Percentiles rank a stretch among this genome's conserved stretches.
These are phyloP conservation scores for Protobothrops mucrosquamatus DNA, from an alignment of 2,113 vertebrate genomes.

Conservation along the genomic window DNA sequence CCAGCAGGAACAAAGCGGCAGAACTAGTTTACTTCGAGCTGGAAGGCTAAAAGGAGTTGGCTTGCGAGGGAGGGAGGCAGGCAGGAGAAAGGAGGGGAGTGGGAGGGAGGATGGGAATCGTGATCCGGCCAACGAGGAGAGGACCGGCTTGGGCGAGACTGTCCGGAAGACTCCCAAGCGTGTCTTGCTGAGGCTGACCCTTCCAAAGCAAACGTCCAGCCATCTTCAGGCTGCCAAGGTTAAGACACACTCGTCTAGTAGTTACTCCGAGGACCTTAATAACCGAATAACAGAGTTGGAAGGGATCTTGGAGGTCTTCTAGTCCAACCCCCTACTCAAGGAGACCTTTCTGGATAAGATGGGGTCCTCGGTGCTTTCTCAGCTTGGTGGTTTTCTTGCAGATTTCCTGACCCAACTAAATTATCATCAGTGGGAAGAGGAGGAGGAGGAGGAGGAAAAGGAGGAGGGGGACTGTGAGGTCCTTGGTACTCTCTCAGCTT, in stretches of 20 bases:
- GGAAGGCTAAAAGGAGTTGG: background rate
- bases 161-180: background rate
- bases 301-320: background rate
- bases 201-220: background rate
- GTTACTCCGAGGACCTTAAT: background rate
- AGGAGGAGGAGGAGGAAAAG: no score
- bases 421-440: no score
- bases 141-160: background rate
- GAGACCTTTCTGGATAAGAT: background rate
- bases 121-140: background rate
- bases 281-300: background rate
- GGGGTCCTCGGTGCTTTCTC: no score
- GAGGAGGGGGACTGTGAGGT: no score
- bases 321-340: background rate
- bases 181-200: background rate
- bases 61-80: background rate
- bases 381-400: no score
- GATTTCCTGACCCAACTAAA: no score
- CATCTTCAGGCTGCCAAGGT: background rate
- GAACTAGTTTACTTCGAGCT: background rate
- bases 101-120: background rate
- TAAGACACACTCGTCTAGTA: background rate
- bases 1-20: accelerated
- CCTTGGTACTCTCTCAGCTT: no score
- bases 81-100: background rate